phyloP scores from a whole-genome alignment of 2,113 vertebrate species.

The Tetrax tetrax region DNA sequence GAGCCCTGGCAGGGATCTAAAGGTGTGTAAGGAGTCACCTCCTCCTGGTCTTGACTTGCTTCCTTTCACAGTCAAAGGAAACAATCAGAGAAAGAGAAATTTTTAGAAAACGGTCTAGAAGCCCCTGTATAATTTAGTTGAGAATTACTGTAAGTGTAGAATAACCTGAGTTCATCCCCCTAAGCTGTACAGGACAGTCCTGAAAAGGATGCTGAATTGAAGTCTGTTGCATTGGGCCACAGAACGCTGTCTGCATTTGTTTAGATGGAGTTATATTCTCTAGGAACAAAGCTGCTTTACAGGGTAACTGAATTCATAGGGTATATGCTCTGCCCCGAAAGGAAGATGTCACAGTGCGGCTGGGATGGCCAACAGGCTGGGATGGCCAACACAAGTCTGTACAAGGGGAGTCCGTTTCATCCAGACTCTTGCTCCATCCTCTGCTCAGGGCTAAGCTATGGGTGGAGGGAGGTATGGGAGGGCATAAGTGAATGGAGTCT shows the following conservation, averaged over 20 bases:
- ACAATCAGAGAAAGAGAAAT: background rate
- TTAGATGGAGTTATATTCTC: background rate
- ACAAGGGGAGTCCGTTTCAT: background rate
- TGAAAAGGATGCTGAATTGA: background rate
- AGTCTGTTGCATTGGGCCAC: background rate
- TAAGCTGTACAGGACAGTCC: background rate
- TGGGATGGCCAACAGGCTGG: background rate
- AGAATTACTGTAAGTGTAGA: background rate
- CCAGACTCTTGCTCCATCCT: background rate
- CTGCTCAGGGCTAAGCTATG: background rate
- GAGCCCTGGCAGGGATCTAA: background rate
- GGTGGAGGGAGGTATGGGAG: background rate
- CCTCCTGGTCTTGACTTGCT: background rate
- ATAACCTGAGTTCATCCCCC: background rate
- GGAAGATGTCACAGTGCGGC: background rate
- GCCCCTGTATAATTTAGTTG: background rate
- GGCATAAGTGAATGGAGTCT: constrained; percentile 31
- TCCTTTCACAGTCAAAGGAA: background rate
- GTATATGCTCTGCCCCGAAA: background rate
- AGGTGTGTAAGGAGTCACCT: background rate
- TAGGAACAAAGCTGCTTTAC: background rate
- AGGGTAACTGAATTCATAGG: background rate
- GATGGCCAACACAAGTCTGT: background rate
- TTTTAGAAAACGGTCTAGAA: background rate
- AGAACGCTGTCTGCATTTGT: background rate